Base-by-base conservation (phyloP, 2,113 vertebrate species). In the Labeo catla region DNA sequence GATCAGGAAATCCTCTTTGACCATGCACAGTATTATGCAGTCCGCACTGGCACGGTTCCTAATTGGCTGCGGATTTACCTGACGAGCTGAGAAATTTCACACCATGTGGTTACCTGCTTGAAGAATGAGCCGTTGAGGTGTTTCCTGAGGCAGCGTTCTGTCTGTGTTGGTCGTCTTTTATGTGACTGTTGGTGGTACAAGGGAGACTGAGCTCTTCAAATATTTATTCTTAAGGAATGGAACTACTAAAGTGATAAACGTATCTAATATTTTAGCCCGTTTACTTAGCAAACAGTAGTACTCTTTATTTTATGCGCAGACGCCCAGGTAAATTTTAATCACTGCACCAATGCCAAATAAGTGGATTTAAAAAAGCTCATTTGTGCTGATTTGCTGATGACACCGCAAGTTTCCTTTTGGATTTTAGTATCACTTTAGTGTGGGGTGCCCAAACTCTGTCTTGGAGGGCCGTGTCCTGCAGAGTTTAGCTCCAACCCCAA, bases 1-100 rank as follows among this genome's bases (percentile, higher is more conserved):
- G 65, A 83, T 83, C 47, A 81, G 0, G 10, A 49, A 81, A 81
- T 81, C 61, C 45, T 66, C 65, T 83, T 54, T 39, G 65, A 63
- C 77, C 21, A 21, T 0, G 5, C 1, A 2, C 16, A 21, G 28
- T 72, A 52, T 21, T 83, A 57, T 72, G 65, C 63, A 43, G 81
- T n/a, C 63, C 16, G 23, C 2, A 1, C 43, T 70, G 63, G 61
- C 57, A 66, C 12, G 11, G 12, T 19, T 83, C 28, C 65, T 83
- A 83, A 83, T 81, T 52, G 47, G 49, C 49, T 83, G 23, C 7
- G 11, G 23, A 43, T 83, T 72, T 72, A 54, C 65, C 10, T 72
- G 65, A 12, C 2, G 2, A 50, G 19, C 45, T 28, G 79, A 47
- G 61, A 36, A 34, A 36, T 34, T 81, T 81, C 61, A 49, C 79